phyloP scores from a whole-genome alignment of 2,797 vertebrate species.

The Furcifer pardalis region DNA sequence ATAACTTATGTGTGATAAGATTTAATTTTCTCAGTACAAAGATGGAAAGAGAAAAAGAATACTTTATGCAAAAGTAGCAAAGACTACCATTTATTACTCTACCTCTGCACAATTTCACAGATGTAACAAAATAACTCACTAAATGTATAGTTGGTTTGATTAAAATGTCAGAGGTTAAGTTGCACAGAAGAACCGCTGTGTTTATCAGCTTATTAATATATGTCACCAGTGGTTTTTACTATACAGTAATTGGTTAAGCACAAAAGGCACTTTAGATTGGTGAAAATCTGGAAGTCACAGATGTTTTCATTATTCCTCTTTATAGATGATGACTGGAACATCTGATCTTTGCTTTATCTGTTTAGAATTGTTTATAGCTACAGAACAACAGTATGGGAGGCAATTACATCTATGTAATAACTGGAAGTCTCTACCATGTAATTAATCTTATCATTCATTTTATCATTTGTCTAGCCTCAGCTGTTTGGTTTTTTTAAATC shows the following conservation, averaged over 20 bases:
- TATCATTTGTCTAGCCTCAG: constrained; percentile 45
- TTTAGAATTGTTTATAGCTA: constrained; percentile 30
- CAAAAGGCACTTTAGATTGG: neutral
- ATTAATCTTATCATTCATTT: constrained; percentile 34
- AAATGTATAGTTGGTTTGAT: neutral
- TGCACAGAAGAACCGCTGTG: neutral
- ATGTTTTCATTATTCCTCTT: constrained; percentile 32
- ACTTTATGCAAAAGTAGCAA: neutral
- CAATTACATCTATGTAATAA: constrained; percentile 42
- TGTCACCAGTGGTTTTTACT: neutral
- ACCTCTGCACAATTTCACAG: neutral
- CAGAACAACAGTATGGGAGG: constrained; percentile 20
- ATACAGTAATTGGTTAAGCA: neutral
- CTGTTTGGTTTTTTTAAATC: constrained; percentile 56
- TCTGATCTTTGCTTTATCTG: constrained; percentile 6
- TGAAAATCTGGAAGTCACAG: neutral
- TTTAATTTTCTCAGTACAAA: neutral
- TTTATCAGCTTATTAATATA: neutral
- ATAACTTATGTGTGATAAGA: neutral
- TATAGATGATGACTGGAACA: neutral
- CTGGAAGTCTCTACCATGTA: constrained; percentile 23
- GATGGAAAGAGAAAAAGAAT: neutral
- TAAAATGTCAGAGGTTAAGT: neutral
- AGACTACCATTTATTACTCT: neutral
- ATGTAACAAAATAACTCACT: neutral